Percentiles rank a stretch among this genome's conserved stretches.
phyloP scores from a whole-genome alignment of 2,797 vertebrate genomes.

The Euthynnus affinis region DNA sequence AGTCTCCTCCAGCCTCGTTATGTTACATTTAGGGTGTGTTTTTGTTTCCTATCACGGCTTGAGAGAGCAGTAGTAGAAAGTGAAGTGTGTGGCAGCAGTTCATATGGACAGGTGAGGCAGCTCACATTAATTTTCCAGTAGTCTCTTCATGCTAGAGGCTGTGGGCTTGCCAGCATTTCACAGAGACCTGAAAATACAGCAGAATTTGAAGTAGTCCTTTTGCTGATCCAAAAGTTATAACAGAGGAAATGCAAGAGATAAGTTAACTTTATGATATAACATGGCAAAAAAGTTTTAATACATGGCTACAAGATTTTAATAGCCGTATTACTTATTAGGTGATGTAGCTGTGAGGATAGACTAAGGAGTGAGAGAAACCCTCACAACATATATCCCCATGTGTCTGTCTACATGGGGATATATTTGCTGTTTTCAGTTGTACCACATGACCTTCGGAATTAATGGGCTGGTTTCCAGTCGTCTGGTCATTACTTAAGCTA shows the following conservation, averaged over 20 bases:
- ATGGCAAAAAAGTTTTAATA: conserved; percentile 35
- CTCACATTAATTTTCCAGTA: conserved; percentile 3
- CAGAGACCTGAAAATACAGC: conserved; percentile 52
- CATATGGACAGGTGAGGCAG: conserved; percentile 27
- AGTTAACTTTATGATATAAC: conserved; percentile 1
- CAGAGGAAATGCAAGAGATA: conserved; percentile 1
- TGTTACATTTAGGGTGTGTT: conserved; percentile 11
- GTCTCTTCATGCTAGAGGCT: conserved; percentile 16
- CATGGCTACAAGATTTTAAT: conserved; percentile 31
- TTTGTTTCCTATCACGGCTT: conserved; percentile 1
- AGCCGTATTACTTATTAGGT: not conserved
- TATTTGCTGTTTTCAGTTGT: conserved; percentile 49
- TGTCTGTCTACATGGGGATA: conserved; percentile 49
- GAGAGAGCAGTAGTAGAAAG: not conserved
- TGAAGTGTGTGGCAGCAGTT: conserved; percentile 15
- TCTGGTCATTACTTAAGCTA: conserved; percentile 43
- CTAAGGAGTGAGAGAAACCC: not conserved
- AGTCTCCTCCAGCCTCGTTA: not conserved
- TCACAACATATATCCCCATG: not conserved
- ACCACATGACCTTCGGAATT: conserved; percentile 46
- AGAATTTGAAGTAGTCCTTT: conserved; percentile 41
- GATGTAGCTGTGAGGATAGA: not conserved
- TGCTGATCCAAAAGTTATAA: conserved; percentile 40
- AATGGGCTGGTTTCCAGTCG: conserved; percentile 60
- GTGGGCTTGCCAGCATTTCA: conserved; percentile 49